Evolutionary conservation across 2,113 vertebrate species (phyloP), one percentile per base, ranked within the genome.

Genomic region (Actenoides lindsayi): DNA sequence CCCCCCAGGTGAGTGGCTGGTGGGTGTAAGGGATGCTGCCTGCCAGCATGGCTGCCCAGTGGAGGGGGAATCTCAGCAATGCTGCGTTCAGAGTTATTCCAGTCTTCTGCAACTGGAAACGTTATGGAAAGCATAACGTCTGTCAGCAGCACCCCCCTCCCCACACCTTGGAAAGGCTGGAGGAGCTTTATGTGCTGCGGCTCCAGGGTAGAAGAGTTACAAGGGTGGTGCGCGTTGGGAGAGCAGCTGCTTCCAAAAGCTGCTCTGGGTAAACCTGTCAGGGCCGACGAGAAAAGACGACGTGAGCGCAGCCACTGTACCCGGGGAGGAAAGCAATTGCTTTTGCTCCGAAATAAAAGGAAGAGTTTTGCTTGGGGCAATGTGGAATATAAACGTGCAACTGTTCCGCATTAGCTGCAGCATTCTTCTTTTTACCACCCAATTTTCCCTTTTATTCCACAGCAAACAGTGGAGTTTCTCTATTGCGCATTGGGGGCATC

Each of bases 331-430:
- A 97, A 96, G 89, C 90, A 48, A 91, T 94, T 92, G 93, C 88
- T 97, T 96, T 93, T 92, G 56, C 97, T 94, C 54, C 77, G 50
- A 67, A 97, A 97, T 94, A 97, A 96, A 93, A 94, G 95, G 95
- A 97, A 96, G 95, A 97, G 79, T 94, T 97, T 97, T 86, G 97
- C 97, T 98, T 64, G 76, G 79, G 97, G 98, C 98, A 57, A 96
- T 68, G 93, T 96, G 77, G 95, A 97, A 86, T 94, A 97, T 92
- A 97, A 94, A 87, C n/a, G 16, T 75, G 96, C 93, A 97, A 98
- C 90, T 98, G 94, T 95, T 98, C 96, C 13, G 80, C 95, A 97
- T 97, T 98, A 98, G 73, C 90, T 54, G 71, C 90, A 90, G 93
- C 96, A 95, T 97, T 98, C 97, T 98, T 97, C 92, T 95, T 97